Evolutionary conservation across 1,140 invertebrate genomes (phyloP), one percentile per base, ranked within the genome.

Genomic region (Meloidogyne chitwoodi): DNA sequence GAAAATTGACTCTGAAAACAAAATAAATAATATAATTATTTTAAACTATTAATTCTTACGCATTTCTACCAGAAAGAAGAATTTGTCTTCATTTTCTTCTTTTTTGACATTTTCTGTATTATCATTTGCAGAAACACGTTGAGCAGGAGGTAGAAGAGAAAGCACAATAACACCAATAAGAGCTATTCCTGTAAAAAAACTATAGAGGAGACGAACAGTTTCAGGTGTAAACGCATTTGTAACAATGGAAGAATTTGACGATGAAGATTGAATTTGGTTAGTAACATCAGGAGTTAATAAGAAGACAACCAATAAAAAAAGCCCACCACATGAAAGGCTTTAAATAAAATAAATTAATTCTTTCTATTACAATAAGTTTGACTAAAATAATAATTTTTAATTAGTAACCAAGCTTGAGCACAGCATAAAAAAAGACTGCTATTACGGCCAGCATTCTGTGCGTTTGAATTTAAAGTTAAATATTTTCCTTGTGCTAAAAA

Each of bases 401-500:
- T 62, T 41, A 69, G 16, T 24, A 16, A 79, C 78, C 81, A 83
- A 24, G 73, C 61, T 65, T 84, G 81, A 27, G 77, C 78, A 27
- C 81, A 82, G 1, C 81, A 83, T 80, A 82, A 81, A 34, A 84
- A 75, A 26, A 83, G 56, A 3, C 80, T 78, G 68, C 80, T 84
- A 65, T 83, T 61, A n/a, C 67, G 79, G 24, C 68, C 68, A 11
- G 78, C 27, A n/a, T 29, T 83, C 44, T 75, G 48, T 0, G 82
- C 80, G 5, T 61, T 76, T 8, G 77, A 80, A 68, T 83, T 83
- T 69, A 84, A 41, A 29, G 82, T 62, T 65, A 83, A 63, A 69
- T 83, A 83, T 56, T 84, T 83, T 14, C 81, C 81, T 61, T 84
- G 83, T 22, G 82, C 81, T 62, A 83, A 83, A 63, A 74, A 84